Conservation (phyloP, 2,113 vertebrate species). For the Cavia porcellus region DNA sequence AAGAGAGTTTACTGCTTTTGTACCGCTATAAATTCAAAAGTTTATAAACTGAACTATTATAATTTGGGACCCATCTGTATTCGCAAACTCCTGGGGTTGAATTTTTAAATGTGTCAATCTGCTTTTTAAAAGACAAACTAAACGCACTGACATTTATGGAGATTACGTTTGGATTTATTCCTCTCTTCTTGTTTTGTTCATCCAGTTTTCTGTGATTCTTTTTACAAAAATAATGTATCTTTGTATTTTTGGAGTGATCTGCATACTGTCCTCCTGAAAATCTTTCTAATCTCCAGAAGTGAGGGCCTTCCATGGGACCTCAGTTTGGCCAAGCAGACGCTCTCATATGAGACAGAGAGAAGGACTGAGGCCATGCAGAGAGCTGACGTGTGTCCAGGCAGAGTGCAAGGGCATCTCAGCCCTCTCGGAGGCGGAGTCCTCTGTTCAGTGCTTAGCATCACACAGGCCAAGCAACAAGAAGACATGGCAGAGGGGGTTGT, state of each 20-base stretch:
- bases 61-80: neutral
- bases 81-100: neutral
- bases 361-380: too few relatives aligned
- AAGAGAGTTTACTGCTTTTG: neutral
- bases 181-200: neutral
- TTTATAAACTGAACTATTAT: neutral
- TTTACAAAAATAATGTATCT: neutral
- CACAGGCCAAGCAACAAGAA: neutral
- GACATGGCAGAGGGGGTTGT: neutral
- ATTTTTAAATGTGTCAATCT: neutral
- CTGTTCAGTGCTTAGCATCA: neutral
- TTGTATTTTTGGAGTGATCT: neutral
- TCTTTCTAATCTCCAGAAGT: neutral
- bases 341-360: neutral
- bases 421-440: neutral
- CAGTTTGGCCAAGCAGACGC: neutral
- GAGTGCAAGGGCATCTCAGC: neutral
- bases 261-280: neutral
- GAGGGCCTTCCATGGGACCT: too few relatives aligned
- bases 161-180: neutral
- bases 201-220: neutral
- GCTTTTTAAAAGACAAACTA: neutral
- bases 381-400: neutral
- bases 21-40: neutral
- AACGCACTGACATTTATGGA: neutral